Conservation (phyloP, 2,113 vertebrate genomes). For the Neopipo cinnamomea region DNA sequence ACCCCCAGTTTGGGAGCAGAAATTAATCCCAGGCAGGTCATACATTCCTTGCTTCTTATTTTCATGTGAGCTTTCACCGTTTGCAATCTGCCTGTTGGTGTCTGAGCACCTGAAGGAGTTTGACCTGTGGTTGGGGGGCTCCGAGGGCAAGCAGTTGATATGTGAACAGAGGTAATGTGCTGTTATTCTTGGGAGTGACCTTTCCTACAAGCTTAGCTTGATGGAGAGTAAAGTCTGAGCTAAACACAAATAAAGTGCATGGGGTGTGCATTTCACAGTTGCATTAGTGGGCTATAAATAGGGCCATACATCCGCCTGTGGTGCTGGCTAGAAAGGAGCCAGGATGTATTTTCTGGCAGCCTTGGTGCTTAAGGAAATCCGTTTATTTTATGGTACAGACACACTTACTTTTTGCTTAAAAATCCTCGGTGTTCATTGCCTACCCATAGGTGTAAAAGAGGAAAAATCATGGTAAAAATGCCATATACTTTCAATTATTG, state of each 20-base stretch:
- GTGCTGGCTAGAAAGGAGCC: not conserved
- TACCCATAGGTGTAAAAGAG: not conserved
- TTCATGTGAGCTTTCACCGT: not conserved
- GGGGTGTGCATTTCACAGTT: not conserved
- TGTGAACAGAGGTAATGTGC: rapidly evolving
- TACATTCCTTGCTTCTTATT: not conserved
- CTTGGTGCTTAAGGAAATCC: not conserved
- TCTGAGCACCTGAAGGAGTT: not conserved
- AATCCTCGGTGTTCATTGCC: not conserved
- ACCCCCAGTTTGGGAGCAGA: not conserved
- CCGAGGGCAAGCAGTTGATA: not conserved
- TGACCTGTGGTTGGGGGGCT: not conserved
- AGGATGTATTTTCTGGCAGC: slow-evolving; percentile 20
- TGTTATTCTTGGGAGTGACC: not conserved
- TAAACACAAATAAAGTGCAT: not conserved
- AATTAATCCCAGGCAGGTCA: not conserved
- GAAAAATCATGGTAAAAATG: not conserved
- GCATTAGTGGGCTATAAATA: slow-evolving; percentile 27
- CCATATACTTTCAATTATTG: not conserved
- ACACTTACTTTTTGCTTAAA: not conserved
- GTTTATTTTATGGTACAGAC: not conserved
- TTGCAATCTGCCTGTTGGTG: rapidly evolving
- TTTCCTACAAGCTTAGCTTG: not conserved
- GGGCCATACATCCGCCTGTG: not conserved
- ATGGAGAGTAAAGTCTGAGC: not conserved